A percentile compares a stretch with the other conserved stretches of the same genome.
phyloP scores from a whole-genome alignment of 2,113 vertebrate species.

The Lanius ludovicianus region DNA sequence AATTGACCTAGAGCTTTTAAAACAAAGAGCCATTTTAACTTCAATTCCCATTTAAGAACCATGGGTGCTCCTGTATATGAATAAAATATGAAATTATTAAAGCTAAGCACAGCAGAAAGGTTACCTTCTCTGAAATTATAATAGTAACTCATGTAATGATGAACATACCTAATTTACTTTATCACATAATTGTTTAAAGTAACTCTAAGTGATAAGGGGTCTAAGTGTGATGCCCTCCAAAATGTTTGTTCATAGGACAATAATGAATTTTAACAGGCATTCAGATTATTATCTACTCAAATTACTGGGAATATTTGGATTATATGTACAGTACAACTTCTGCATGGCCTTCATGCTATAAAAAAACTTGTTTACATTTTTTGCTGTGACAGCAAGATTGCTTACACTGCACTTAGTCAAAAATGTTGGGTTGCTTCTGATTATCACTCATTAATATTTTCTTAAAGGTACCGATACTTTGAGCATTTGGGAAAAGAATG shows the following conservation, averaged over 20 bases:
- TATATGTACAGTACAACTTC: not conserved
- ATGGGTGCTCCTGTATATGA: not conserved
- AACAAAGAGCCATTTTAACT: not conserved
- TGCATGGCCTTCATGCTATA: not conserved
- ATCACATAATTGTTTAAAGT: not conserved
- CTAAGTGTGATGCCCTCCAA: not conserved
- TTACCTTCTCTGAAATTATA: not conserved
- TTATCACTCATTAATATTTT: not conserved
- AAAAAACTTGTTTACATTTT: not conserved
- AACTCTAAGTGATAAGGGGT: not conserved
- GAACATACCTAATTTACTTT: not conserved
- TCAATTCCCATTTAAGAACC: not conserved
- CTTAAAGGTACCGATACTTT: not conserved
- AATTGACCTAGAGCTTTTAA: not conserved
- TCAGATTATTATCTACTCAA: not conserved
- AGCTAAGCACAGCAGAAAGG: not conserved
- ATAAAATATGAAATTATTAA: not conserved
- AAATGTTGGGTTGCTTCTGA: not conserved
- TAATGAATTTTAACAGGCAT: not conserved
- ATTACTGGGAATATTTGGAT: not conserved
- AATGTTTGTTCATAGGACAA: not conserved
- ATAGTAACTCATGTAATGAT: not conserved
- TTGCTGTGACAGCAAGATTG: not conserved
- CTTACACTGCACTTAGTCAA: not conserved
- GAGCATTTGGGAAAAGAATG: not conserved